Evolutionary conservation across 2,797 vertebrate genomes (phyloP).

Genomic region (Mormyrus proboscirostris): DNA sequence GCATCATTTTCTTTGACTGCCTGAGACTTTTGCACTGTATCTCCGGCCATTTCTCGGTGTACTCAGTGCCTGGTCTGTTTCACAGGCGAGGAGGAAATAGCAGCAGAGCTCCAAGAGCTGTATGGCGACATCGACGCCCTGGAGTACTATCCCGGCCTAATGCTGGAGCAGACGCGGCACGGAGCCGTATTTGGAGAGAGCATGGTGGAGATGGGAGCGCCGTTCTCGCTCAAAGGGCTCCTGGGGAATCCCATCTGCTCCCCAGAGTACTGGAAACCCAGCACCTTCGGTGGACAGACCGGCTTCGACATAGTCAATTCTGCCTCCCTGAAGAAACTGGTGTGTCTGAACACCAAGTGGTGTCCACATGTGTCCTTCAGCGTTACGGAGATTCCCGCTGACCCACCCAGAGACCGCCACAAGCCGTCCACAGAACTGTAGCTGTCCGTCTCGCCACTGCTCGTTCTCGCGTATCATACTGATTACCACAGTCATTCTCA

Average conservation of each 20-base stretch:
- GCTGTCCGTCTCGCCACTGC: conserved; percentile 11
- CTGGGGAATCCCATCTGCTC: conserved; percentile 91
- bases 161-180: conserved; percentile 73
- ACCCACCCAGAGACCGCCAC: conserved; percentile 29
- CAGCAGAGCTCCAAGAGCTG: conserved; percentile 69
- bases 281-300: conserved; percentile 79
- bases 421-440: conserved; percentile 61
- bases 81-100: conserved; percentile 73
- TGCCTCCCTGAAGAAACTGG: conserved; percentile 71
- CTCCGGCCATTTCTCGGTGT: neutral
- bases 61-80: neutral
- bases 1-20: neutral
- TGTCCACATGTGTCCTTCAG: conserved; percentile 81
- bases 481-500: neutral
- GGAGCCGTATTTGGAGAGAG: conserved; percentile 82
- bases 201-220: conserved; percentile 92
- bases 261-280: conserved; percentile 94
- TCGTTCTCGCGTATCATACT: neutral
- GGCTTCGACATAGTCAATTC: conserved; percentile 84
- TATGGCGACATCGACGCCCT: conserved; percentile 87
- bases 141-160: conserved; percentile 78
- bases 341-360: conserved; percentile 79
- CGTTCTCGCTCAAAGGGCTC: conserved; percentile 91
- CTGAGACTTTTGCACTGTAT: neutral
- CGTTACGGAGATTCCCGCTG: conserved; percentile 41